Percentiles rank a stretch among this genome's conserved stretches.
Conservation (phyloP, 2,113 vertebrate genomes). For the Chaetodon trifascialis region DNA sequence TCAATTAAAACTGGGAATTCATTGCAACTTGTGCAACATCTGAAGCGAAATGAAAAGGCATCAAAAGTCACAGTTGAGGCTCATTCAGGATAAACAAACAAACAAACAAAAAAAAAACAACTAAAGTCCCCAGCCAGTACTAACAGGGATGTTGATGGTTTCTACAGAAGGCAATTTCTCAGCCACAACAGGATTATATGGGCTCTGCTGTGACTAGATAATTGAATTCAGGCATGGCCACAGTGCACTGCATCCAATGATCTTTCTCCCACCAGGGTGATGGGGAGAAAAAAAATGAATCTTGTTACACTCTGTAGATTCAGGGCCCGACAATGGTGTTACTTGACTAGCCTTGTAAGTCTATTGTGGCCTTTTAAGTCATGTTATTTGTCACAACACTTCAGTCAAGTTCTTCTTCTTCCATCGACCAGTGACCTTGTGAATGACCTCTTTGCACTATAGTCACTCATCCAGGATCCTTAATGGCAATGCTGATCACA, state of each 20-base stretch:
- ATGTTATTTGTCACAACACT: constrained; percentile 51
- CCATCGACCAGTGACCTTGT: constrained; percentile 7
- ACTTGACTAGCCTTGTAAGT: constrained; percentile 56
- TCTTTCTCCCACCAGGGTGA: constrained; percentile 70
- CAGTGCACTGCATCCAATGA: constrained; percentile 74
- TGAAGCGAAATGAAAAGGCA: background rate
- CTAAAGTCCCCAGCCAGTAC: constrained; percentile 52
- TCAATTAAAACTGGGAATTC: background rate
- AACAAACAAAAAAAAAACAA: background rate
- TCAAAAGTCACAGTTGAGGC: constrained; percentile 13
- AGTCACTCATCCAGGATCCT: background rate
- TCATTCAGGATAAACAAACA: background rate
- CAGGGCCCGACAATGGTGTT: constrained; percentile 57
- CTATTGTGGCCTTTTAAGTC: constrained; percentile 56
- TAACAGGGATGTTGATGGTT: constrained; percentile 64
- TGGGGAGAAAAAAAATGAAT: constrained; percentile 60
- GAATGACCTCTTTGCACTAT: constrained; percentile 28
- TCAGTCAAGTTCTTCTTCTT: constrained; percentile 32
- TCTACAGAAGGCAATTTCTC: constrained; percentile 71
- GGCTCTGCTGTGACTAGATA: constrained; percentile 75
- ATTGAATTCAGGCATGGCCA: constrained; percentile 75
- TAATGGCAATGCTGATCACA: background rate
- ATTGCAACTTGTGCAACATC: constrained; percentile 10
- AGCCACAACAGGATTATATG: constrained; percentile 77
- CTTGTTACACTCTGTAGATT: constrained; percentile 58